Conservation (phyloP, 2,888 invertebrate genomes). For the Apamea monoglypha region DNA sequence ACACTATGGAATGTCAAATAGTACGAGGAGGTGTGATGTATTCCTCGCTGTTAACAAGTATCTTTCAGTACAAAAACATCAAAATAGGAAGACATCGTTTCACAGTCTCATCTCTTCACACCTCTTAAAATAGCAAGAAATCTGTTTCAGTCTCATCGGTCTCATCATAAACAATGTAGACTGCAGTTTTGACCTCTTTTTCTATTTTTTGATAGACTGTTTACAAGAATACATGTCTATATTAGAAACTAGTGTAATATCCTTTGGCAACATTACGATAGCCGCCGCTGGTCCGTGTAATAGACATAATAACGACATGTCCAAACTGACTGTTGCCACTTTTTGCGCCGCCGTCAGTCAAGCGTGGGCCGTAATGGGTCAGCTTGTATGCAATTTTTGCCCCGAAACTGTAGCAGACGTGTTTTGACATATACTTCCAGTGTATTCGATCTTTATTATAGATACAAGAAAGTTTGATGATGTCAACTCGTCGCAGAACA, state of each 20-base stretch:
- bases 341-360: conserved; percentile 56
- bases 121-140: background rate
- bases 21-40: background rate
- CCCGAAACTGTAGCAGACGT: conserved; percentile 45
- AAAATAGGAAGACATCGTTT: background rate
- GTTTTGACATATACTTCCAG: conserved; percentile 57
- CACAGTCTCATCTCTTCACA: background rate
- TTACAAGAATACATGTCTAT: conserved; percentile 15
- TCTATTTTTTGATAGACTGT: background rate
- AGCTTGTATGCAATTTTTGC: conserved; percentile 62
- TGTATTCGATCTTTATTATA: background rate
- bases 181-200: background rate
- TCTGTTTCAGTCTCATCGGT: background rate
- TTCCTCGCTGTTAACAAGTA: background rate
- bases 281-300: conserved; percentile 59
- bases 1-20: background rate
- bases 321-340: conserved; percentile 58
- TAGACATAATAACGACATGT: conserved; percentile 62
- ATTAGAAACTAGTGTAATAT: conserved; percentile 48
- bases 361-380: conserved; percentile 57
- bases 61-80: background rate
- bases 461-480: background rate
- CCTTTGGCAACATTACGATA: conserved; percentile 54
- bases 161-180: background rate
- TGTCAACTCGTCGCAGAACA: background rate